Evolutionary conservation across 2,888 invertebrate species (phyloP).

Genomic region (Adineta ricciae): DNA sequence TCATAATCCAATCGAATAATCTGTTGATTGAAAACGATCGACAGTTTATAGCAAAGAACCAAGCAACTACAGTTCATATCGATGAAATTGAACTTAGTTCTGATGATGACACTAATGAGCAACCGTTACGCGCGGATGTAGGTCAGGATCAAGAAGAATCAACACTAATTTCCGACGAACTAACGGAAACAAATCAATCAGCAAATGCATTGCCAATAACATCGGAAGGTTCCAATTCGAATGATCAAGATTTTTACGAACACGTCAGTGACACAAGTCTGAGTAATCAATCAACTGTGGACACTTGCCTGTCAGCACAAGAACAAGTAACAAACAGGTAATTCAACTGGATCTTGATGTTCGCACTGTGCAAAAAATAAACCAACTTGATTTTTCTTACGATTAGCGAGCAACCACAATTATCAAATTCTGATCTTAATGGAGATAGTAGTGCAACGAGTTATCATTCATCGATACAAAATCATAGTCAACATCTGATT

Average conservation of each 20-base stretch:
- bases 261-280: neutral
- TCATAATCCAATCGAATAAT: neutral
- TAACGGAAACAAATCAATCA: neutral
- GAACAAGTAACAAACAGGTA: neutral
- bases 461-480: neutral
- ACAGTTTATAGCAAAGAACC: neutral
- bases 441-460: neutral
- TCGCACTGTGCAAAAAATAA: neutral
- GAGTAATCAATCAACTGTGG: neutral
- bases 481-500: neutral
- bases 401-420: neutral
- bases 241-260: neutral
- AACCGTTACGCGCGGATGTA: neutral
- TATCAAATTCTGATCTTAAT: neutral
- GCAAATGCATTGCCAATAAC: neutral
- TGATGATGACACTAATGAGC: no score
- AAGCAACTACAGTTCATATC: neutral
- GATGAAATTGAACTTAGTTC: slow-evolving; percentile 1
- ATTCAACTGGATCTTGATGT: neutral
- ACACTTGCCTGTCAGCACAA: neutral
- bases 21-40: neutral
- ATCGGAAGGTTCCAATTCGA: neutral
- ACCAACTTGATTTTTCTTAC: neutral
- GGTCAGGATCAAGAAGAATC: neutral
- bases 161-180: neutral